Percentiles rank a stretch among this genome's conserved stretches.
Evolutionary conservation across 2,797 vertebrate species (phyloP).

Genomic region (Phalanger gymnotis): DNA sequence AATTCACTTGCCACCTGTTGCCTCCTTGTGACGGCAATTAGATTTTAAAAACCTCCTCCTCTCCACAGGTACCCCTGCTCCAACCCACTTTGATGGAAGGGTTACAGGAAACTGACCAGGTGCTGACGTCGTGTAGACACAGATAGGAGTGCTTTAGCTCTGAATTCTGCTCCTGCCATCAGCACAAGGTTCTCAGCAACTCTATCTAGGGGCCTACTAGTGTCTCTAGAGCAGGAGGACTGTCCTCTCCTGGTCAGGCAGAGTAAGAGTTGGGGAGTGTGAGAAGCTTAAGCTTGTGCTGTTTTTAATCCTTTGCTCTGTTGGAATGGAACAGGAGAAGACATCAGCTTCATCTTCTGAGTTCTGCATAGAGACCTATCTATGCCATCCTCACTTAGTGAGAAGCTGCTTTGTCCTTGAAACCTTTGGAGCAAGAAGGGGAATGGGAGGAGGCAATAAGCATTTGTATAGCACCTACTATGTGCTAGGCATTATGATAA

Average conservation of each 20-base stretch:
- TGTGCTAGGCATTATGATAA: not conserved
- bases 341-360: not conserved
- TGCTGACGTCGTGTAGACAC: not conserved
- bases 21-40: not conserved
- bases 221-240: not conserved
- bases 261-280: not conserved
- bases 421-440: not conserved
- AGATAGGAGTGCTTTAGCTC: not conserved
- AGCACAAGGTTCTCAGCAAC: not conserved
- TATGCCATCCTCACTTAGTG: not conserved
- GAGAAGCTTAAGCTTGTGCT: not conserved
- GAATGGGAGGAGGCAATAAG: not conserved
- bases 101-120: not conserved
- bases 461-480: not conserved
- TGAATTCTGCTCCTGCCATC: not conserved
- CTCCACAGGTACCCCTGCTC: rapidly evolving
- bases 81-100: not conserved
- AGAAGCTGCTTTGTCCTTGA: not conserved
- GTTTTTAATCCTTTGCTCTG: not conserved
- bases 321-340: not conserved
- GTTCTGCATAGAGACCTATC: not conserved
- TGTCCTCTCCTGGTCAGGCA: not conserved
- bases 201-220: not conserved
- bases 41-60: not conserved
- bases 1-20: not conserved